Percentiles rank a stretch among this genome's conserved stretches.
Evolutionary conservation across 1,140 invertebrate genomes (phyloP).

Genomic region (Phortica variegata): DNA sequence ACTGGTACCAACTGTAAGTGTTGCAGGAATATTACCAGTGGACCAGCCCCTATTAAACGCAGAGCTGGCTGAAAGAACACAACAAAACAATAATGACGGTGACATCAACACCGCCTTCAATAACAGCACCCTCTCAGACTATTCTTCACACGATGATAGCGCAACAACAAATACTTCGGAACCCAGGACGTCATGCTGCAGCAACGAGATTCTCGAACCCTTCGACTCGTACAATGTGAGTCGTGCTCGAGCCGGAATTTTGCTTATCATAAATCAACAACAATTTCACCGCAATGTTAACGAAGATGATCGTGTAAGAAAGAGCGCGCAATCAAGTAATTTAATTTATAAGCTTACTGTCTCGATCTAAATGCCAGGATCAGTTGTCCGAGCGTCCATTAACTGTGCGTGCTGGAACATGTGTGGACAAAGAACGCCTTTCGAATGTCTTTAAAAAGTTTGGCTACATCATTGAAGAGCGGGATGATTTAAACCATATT

Average conservation of each 20-base stretch:
- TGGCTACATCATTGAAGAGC: slow-evolving; percentile 33
- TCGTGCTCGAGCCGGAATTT: slow-evolving; percentile 29
- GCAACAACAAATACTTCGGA: neutral
- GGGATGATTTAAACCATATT: slow-evolving; percentile 34
- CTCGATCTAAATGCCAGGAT: slow-evolving; percentile 11
- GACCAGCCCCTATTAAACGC: no score
- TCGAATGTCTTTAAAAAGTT: slow-evolving; percentile 30
- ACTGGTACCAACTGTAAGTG: neutral
- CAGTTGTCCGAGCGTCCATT: slow-evolving; percentile 16
- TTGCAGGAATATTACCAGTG: neutral
- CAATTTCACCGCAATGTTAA: slow-evolving; percentile 29
- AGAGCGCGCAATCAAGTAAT: neutral
- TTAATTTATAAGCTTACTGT: neutral
- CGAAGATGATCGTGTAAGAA: slow-evolving; percentile 13
- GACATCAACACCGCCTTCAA: neutral
- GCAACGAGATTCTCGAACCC: no score
- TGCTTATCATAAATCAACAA: slow-evolving; percentile 48
- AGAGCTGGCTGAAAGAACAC: neutral
- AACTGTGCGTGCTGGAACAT: slow-evolving; percentile 31
- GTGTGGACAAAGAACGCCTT: slow-evolving; percentile 30
- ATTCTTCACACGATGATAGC: neutral
- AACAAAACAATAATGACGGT: slow-evolving; percentile 1
- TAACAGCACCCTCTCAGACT: neutral
- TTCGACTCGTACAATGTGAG: slow-evolving; percentile 27
- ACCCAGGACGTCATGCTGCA: neutral